Conservation (phyloP, 1,140 invertebrate genomes). For the Dolichoris vasculosae region DNA sequence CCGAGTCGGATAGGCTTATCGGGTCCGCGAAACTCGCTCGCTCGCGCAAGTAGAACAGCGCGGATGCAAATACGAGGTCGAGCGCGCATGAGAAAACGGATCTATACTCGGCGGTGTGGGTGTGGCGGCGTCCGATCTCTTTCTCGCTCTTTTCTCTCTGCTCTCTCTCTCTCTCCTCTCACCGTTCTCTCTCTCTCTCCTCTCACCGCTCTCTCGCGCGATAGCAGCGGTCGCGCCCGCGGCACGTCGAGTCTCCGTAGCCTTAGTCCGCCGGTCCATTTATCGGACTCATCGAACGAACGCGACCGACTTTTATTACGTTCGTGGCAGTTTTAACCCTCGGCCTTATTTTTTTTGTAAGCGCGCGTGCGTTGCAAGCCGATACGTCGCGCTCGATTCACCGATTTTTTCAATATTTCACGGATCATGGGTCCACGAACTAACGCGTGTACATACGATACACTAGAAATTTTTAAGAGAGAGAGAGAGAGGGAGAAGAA, state of each 20-base stretch:
- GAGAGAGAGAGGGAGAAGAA: background rate
- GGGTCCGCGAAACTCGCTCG: constrained; percentile 36
- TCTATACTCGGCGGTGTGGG: constrained; percentile 40
- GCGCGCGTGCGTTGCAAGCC: too few relatives aligned
- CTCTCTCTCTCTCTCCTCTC: background rate
- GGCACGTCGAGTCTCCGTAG: background rate
- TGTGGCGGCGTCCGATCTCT: constrained; percentile 37
- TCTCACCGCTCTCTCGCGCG: background rate
- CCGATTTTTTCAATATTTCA: background rate
- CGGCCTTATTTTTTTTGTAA: too few relatives aligned
- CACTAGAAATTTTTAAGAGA: background rate
- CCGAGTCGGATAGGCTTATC: constrained; percentile 16
- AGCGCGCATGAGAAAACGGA: constrained; percentile 38
- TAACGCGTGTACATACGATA: background rate
- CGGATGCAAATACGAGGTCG: constrained; percentile 48
- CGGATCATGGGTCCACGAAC: background rate
- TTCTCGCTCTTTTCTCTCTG: background rate
- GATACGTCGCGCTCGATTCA: background rate
- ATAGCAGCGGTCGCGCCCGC: background rate
- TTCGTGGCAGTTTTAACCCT: background rate
- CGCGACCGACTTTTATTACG: background rate
- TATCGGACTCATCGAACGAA: background rate
- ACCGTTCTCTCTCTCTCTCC: background rate
- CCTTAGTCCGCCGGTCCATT: too few relatives aligned
- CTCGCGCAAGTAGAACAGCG: constrained; percentile 50